Base-by-base conservation (phyloP, 1,140 invertebrate species). In the Riptortus pedestris region DNA sequence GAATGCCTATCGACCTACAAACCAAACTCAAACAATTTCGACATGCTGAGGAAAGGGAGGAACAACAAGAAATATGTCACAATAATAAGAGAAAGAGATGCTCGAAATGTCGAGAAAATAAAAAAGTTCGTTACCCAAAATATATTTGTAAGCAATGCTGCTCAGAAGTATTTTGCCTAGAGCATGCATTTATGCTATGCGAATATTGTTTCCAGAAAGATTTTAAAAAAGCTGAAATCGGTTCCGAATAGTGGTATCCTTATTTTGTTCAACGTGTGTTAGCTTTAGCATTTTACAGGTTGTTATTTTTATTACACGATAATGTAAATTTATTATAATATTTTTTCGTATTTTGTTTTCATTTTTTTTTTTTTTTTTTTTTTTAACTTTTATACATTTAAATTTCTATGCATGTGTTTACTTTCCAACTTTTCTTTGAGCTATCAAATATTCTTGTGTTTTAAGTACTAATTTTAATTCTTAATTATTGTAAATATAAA, bases 81-180 rank as follows among this genome's bases (percentile, higher is more conserved):
- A n/a, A n/a, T n/a, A n/a, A n/a, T n/a, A n/a, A n/a, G n/a, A n/a
- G n/a, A n/a, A 27, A 61, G 65, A 11, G 68, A 67, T 43, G 26
- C 73, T 14, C 57, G 70, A 66, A 73, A 74, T 67, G 72, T 73
- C 55, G 68, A 73, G 48, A 65, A 38, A 55, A 63, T 66, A 45
- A 73, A 69, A 31, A 62, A 71, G 33, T 38, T 38, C 16, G 33
- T 16, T 38, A 16, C 33, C 7, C 5, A 38, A 38, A 38, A 9
- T 5, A 5, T 38, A 16, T 16, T 9, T 16, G 16, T 9, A 38
- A 38, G n/a, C n/a, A n/a, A n/a, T n/a, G n/a, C n/a, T n/a, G n/a
- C n/a, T n/a, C n/a, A n/a, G n/a, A n/a, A n/a, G 16, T 38, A 38
- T 9, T 38, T 38, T 38, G 33, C 33, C 33, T 38, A 38, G 33